A percentile compares a stretch with the other conserved stretches of the same genome.
Evolutionary conservation across 2,888 invertebrate genomes (phyloP).

Genomic region (Apamea monoglypha): DNA sequence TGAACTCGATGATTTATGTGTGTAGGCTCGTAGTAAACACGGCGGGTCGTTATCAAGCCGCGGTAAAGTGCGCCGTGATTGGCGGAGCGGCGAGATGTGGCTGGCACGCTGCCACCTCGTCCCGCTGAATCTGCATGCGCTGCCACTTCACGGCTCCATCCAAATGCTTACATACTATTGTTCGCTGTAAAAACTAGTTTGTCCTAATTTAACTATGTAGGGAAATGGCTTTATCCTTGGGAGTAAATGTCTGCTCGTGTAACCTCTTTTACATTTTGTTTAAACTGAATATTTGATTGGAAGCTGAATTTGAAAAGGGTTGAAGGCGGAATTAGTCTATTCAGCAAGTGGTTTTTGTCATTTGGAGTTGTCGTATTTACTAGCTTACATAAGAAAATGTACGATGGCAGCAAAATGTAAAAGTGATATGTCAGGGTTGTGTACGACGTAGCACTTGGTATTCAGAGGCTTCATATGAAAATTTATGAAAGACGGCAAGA

Average conservation of each 20-base stretch:
- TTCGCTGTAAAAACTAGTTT: conserved; percentile 64
- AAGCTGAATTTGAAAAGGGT: conserved; percentile 31
- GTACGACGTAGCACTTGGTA: background rate
- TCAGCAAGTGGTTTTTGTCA: background rate
- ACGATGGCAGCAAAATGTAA: background rate
- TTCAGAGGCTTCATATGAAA: background rate
- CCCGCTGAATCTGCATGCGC: conserved; percentile 71
- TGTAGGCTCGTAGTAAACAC: conserved; percentile 62
- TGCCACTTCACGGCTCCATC: conserved; percentile 69
- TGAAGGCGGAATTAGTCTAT: background rate
- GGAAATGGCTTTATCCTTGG: conserved; percentile 49
- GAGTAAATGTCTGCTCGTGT: conserved; percentile 32
- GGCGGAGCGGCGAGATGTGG: conserved; percentile 68
- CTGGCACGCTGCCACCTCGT: conserved; percentile 80
- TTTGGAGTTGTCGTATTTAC: background rate
- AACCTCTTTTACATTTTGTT: conserved; percentile 40
- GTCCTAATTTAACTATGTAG: conserved; percentile 57
- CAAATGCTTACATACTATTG: conserved; percentile 63
- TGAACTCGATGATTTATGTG: conserved; percentile 62
- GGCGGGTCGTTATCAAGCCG: conserved; percentile 66
- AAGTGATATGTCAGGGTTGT: background rate
- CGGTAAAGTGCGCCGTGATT: conserved; percentile 71
- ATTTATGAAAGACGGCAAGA: background rate
- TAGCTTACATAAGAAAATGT: background rate
- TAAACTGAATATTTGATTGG: conserved; percentile 41